Evolutionary conservation across 2,888 invertebrate genomes (phyloP).

Genomic region (Rhamphomyia laevipes): DNA sequence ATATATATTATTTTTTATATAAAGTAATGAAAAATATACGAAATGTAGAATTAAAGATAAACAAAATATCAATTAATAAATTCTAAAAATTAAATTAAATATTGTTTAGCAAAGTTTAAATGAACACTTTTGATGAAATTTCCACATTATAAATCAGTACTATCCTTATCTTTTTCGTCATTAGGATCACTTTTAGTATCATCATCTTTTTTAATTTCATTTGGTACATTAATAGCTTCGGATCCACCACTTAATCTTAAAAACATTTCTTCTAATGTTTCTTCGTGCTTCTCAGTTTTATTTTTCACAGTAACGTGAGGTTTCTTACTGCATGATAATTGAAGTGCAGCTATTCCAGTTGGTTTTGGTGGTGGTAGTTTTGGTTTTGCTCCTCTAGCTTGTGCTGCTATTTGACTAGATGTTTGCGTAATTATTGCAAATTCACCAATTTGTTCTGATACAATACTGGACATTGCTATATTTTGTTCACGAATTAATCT

Average conservation of each 20-base stretch:
- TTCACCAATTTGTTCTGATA: constrained; percentile 21
- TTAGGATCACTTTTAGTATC: no score
- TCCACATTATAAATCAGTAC: no score
- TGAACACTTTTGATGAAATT: no score
- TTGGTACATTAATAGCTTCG: no score
- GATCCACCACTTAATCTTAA: constrained; percentile 6
- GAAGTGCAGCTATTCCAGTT: not conserved
- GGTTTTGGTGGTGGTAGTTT: constrained; percentile 4
- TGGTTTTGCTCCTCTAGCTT: constrained; percentile 19
- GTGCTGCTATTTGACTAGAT: constrained; percentile 23
- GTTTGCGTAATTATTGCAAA: constrained; percentile 26
- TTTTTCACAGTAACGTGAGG: not conserved
- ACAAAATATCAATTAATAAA: no score
- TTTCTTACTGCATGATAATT: not conserved
- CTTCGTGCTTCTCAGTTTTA: not conserved
- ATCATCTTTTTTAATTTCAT: no score
- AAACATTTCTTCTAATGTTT: constrained; percentile 13
- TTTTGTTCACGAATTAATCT: not conserved
- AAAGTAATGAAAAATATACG: no score
- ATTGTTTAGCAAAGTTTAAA: no score
- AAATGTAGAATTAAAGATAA: no score
- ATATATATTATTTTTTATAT: no score
- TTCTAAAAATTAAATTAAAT: no score
- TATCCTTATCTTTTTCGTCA: no score
- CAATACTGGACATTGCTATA: constrained; percentile 17